A percentile compares a stretch with the other conserved stretches of the same genome.
phyloP scores from a whole-genome alignment of 2,888 invertebrate genomes.

The Polydrusus cervinus region DNA sequence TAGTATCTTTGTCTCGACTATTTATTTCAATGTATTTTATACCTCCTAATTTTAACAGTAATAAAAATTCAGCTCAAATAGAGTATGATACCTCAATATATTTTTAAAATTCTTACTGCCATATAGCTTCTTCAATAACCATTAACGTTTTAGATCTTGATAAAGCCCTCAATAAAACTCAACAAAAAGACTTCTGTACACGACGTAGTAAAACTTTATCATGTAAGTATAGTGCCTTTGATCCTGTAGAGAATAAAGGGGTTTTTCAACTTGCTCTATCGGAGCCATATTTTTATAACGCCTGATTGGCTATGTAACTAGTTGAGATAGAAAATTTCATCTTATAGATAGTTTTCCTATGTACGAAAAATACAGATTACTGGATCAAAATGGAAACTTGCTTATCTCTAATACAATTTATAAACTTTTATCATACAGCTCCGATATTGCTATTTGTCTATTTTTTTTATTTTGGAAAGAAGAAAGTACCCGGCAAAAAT shows the following conservation, averaged over 20 bases:
- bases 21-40: too few relatives aligned
- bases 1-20: too few relatives aligned
- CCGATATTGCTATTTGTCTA: too few relatives aligned
- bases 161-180: constrained; percentile 23
- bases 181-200: constrained; percentile 19
- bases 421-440: too few relatives aligned
- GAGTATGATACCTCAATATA: too few relatives aligned
- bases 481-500: too few relatives aligned
- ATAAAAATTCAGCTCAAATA: too few relatives aligned
- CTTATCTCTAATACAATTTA: too few relatives aligned
- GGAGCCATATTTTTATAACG: constrained; percentile 46
- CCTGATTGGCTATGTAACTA: constrained; percentile 50
- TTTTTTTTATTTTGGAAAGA: too few relatives aligned
- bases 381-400: too few relatives aligned
- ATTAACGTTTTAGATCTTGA: background rate
- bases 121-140: background rate
- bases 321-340: constrained; percentile 44
- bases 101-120: too few relatives aligned
- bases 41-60: too few relatives aligned
- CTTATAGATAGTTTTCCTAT: constrained; percentile 35
- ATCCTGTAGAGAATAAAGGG: constrained; percentile 34
- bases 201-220: constrained; percentile 39
- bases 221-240: constrained; percentile 35
- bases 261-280: constrained; percentile 37
- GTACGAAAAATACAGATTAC: constrained; percentile 20